These are phyloP conservation scores for Tachina grossa DNA, from an alignment of 2,888 invertebrate genomes.

Conservation along the genomic window DNA sequence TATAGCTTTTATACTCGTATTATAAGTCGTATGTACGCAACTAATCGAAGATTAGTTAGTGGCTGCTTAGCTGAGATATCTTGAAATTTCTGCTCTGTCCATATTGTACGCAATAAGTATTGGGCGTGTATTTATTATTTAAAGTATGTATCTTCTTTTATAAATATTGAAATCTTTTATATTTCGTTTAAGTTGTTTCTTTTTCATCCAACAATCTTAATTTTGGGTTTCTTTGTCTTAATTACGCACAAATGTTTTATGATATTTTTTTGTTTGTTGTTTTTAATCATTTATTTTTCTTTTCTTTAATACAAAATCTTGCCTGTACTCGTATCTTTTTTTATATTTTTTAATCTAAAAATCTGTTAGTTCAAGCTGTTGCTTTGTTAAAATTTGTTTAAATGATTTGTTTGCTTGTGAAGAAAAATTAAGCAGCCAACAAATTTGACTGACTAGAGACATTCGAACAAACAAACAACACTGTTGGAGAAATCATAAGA, in stretches of 20 bases:
- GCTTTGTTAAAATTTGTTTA: conserved; percentile 19
- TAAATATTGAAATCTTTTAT: background rate
- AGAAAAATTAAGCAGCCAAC: conserved; percentile 16
- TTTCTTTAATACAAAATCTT: conserved; percentile 10
- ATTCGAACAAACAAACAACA: background rate
- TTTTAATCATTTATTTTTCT: background rate
- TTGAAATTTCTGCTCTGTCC: too few relatives aligned
- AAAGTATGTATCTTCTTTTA: conserved; percentile 17
- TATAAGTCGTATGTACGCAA: too few relatives aligned
- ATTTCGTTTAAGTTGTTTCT: conserved; percentile 6
- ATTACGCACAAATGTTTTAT: conserved; percentile 29
- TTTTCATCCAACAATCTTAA: conserved; percentile 1
- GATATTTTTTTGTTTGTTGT: background rate
- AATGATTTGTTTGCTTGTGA: conserved; percentile 15
- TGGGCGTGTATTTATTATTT: background rate
- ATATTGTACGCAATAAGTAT: background rate
- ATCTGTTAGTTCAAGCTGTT: conserved; percentile 11
- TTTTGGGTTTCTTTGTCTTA: conserved; percentile 22
- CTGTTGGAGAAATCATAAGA: conserved; percentile 24
- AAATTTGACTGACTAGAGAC: background rate
- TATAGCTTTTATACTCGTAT: too few relatives aligned
- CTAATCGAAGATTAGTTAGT: too few relatives aligned
- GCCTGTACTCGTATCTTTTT: background rate
- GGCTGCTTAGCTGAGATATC: too few relatives aligned
- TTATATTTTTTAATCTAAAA: conserved; percentile 20